Evolutionary conservation across 2,888 invertebrate species (phyloP).

Genomic region (Leucophora obtusa): DNA sequence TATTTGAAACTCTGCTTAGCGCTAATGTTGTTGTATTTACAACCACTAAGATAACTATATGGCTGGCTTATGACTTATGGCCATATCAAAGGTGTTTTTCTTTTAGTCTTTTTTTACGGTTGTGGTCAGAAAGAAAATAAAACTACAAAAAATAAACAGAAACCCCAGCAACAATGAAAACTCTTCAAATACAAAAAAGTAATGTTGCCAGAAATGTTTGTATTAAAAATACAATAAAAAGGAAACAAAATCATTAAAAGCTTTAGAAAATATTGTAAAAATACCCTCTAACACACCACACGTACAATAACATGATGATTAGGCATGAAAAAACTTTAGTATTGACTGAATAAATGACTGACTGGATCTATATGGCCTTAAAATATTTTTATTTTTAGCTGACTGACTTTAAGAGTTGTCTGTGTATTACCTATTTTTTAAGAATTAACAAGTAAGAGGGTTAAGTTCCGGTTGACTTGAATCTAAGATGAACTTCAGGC

Average conservation of each 20-base stretch:
- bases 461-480: no score
- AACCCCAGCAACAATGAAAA: constrained; percentile 49
- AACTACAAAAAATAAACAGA: constrained; percentile 16
- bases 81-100: constrained; percentile 57
- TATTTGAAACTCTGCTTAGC: neutral
- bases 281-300: constrained; percentile 39
- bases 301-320: constrained; percentile 48
- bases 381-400: constrained; percentile 45
- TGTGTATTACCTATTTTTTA: neutral
- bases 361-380: constrained; percentile 35
- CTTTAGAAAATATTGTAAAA: constrained; percentile 20
- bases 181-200: constrained; percentile 43
- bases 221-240: constrained; percentile 12
- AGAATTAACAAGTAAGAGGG: no score
- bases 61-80: constrained; percentile 61
- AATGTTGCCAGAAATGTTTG: constrained; percentile 42
- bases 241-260: constrained; percentile 27
- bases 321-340: constrained; percentile 34
- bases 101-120: constrained; percentile 56
- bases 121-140: constrained; percentile 57
- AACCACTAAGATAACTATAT: constrained; percentile 15
- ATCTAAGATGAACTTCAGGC: no score
- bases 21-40: constrained; percentile 24
- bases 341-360: constrained; percentile 52
- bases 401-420: constrained; percentile 42